Conservation (phyloP, 2,797 vertebrate species). For the Cichlasoma orientale region DNA sequence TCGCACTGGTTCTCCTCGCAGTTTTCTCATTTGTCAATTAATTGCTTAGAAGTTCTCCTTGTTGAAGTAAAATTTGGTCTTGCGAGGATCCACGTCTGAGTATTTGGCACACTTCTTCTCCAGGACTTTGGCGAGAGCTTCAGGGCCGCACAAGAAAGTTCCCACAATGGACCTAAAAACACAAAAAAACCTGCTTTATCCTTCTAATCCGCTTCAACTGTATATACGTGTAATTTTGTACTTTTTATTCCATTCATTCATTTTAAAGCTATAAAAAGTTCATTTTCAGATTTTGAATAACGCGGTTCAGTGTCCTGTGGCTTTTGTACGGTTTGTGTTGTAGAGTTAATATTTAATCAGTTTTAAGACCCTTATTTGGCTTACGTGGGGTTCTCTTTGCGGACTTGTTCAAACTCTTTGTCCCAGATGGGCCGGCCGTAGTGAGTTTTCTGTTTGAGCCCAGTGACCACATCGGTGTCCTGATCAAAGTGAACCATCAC, state of each 20-base stretch:
- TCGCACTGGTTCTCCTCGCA: not conserved
- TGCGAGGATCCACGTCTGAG: slow-evolving; percentile 90
- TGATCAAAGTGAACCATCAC: slow-evolving; percentile 83
- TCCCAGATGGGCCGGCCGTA: slow-evolving; percentile 92
- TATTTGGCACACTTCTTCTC: slow-evolving; percentile 85
- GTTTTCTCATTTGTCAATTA: not conserved
- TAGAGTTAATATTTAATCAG: not conserved
- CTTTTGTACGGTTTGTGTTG: rapidly evolving
- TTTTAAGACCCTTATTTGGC: slow-evolving; percentile 14
- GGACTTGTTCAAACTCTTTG: slow-evolving; percentile 87
- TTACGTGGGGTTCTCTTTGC: slow-evolving; percentile 88
- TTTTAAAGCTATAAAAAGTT: not conserved
- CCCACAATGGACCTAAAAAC: slow-evolving; percentile 86
- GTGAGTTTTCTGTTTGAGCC: slow-evolving; percentile 91
- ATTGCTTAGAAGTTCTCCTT: slow-evolving; percentile 90
- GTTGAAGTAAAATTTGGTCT: slow-evolving; percentile 95
- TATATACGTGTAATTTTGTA: too few species aligned
- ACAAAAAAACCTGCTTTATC: not conserved
- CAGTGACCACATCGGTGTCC: slow-evolving; percentile 86
- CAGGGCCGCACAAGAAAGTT: slow-evolving; percentile 89
- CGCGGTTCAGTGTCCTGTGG: not conserved
- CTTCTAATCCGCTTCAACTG: not conserved
- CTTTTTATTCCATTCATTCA: rapidly evolving
- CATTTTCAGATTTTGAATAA: not conserved
- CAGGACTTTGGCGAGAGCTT: slow-evolving; percentile 79